Evolutionary conservation across 2,797 vertebrate species (phyloP), one percentile per base, ranked within the genome.

Genomic region (Aselliscus stoliczkanus): DNA sequence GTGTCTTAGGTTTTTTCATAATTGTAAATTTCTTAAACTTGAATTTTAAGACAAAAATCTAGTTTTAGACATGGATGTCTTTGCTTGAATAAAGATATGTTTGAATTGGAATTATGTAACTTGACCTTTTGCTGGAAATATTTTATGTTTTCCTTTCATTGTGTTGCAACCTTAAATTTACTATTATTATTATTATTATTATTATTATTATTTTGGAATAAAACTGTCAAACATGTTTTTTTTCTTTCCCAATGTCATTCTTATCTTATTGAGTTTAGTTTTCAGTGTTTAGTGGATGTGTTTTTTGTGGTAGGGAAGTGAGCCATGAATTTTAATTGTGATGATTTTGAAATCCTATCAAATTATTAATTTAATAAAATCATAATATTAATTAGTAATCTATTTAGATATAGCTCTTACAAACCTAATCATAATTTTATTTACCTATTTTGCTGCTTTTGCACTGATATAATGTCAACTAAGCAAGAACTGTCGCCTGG

Each of bases 61-160:
- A 88, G 27, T 29, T 88, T 64, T 86, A 56, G n/a, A 91, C 47
- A 50, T 96, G n/a, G 44, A n/a, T 76, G 67, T 80, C 87, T 96
- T 95, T 83, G 21, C 75, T 80, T 88, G 67, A 84, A 52, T 81
- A 84, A 84, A 88, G 34, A 83, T n/a, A 4, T 67, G 5, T 75
- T 90, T 95, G 34, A 82, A 80, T 82, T 88, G 56, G 47, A 88
- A 80, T 91, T 90, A 64, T 29, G 11, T 86, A 42, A 86, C 18
- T 70, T 94, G 52, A 80, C 14, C 7, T 90, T 96, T 94, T 94
- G n/a, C 34, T 77, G 50, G 50, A 82, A 96, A 67, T 86, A 75
- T 9, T 60, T 90, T 94, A 29, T 93, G 25, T 93, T 92, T 97
- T 79, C 54, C 56, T 96, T 89, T 84, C 86, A 92, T 54, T 56